Percentiles rank a stretch among this genome's conserved stretches.
Evolutionary conservation across 2,113 vertebrate species (phyloP).

Genomic region (Vanacampus margaritifer): DNA sequence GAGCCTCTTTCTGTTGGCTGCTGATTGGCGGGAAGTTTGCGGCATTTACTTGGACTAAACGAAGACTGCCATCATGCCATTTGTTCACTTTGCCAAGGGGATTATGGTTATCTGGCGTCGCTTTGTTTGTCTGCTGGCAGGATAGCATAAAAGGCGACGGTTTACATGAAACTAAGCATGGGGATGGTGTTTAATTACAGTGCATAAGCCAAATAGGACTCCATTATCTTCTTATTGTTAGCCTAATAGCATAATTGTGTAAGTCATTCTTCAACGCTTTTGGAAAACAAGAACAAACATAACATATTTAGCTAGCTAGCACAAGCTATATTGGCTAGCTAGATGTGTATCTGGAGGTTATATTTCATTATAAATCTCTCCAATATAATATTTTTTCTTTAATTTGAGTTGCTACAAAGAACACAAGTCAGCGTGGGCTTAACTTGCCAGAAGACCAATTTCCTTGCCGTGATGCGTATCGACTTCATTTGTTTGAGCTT

Average conservation of each 20-base stretch:
- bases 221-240: not conserved
- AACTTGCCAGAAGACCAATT: not conserved
- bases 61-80: not conserved
- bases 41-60: not conserved
- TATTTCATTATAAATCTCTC: too few relatives aligned
- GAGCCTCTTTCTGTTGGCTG: not conserved
- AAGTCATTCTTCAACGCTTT: not conserved
- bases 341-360: too few relatives aligned
- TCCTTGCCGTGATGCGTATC: not conserved
- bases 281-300: not conserved
- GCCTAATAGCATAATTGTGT: not conserved
- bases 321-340: too few relatives aligned
- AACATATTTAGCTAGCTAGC: too few relatives aligned
- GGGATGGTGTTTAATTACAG: not conserved
- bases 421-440: not conserved
- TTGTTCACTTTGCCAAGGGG: not conserved
- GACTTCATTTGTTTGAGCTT: not conserved
- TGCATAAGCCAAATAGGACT: not conserved
- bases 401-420: not conserved
- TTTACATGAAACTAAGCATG: not conserved
- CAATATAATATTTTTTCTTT: too few relatives aligned
- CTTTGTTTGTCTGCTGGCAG: not conserved
- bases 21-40: not conserved
- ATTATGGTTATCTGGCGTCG: not conserved
- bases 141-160: not conserved